Percentiles rank a stretch among this genome's conserved stretches.
phyloP scores from a whole-genome alignment of 2,888 invertebrate genomes.

The Mactromeris polynyma region DNA sequence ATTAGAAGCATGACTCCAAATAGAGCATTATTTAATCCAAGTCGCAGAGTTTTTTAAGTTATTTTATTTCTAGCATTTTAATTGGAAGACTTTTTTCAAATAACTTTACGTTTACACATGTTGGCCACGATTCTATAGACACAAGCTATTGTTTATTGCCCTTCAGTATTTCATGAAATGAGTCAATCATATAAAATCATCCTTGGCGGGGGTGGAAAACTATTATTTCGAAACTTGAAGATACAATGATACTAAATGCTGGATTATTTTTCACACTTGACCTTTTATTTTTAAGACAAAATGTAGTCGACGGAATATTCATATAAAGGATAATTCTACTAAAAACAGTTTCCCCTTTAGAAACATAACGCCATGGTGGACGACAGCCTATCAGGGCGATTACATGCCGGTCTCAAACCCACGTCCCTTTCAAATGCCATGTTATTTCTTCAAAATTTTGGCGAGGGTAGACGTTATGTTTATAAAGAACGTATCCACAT shows the following conservation, averaged over 20 bases:
- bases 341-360: neutral
- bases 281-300: slow-evolving; percentile 1
- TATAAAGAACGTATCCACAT: neutral
- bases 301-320: neutral
- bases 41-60: no score
- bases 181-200: neutral
- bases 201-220: neutral
- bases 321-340: neutral
- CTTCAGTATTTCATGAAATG: neutral
- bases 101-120: no score
- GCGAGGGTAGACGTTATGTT: neutral
- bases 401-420: neutral
- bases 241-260: neutral
- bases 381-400: neutral
- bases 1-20: no score
- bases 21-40: no score
- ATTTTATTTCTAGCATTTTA: no score
- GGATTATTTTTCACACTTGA: slow-evolving; percentile 3
- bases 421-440: neutral
- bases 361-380: neutral
- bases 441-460: neutral
- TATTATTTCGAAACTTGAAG: neutral
- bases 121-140: no score
- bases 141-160: neutral
- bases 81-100: no score